Base-by-base conservation (phyloP, 1,140 invertebrate species). In the Adelges cooleyi region DNA sequence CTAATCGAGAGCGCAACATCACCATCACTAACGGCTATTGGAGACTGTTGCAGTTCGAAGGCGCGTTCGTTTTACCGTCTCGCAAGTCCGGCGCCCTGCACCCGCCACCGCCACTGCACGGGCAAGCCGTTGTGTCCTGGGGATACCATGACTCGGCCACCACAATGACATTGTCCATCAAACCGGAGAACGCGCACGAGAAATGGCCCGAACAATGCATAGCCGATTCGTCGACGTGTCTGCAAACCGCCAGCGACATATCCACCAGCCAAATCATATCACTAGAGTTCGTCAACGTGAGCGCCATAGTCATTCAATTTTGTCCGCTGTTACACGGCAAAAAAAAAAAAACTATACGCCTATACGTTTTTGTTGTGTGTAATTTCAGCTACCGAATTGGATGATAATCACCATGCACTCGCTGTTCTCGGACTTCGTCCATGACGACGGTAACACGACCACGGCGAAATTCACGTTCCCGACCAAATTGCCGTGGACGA, bases 11-110 rank as follows among this genome's bases (percentile, higher is more conserved):
- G 10, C 67, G 68, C 0, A 44, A 65, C 22, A 62, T 65, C 17
- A 52, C 68, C 40, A 68, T 69, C 36, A 65, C 44, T n/a, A 65
- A 65, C 18, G 59, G 59, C 3, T 66, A 53, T 9, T 72, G 71
- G 71, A 44, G 71, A 44, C 67, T 72, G n/a, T 67, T 72, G 17
- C 68, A 68, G 44, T 52, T 72, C 11, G 71, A 72, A 52, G 71
- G 71, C 0, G 69, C 70, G n/a, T 71, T 72, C 48, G 53, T 69
- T 1, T 48, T 71, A 20, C 71, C 71, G 9, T 71, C 70, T 0
- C 66, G 67, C 27, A 69, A 67, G 25, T 69, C 71, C 13, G 70
- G 70, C 1, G 69, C 70, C 5, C 69, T 71, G 18, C 65, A 71
- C 11, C 69, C 70, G 9, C 70, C 71, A 13, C 54, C 68, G 38